phyloP scores from a whole-genome alignment of 2,797 vertebrate species.

The Silurus aristotelis region DNA sequence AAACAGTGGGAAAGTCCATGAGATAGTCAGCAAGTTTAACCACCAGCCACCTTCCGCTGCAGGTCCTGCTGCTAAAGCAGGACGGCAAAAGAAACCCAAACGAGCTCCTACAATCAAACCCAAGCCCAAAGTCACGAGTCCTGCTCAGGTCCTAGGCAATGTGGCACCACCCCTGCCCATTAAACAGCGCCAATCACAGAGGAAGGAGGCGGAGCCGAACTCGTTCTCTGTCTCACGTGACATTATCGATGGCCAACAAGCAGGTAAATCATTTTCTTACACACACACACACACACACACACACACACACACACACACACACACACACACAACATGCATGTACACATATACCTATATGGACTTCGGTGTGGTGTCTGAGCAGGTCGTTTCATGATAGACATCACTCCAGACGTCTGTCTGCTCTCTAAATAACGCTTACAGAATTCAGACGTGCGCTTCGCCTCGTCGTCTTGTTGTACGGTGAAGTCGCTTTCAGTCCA shows the following conservation, averaged over 20 bases:
- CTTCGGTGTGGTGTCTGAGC: too few relatives aligned
- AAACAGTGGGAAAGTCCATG: conserved; percentile 67
- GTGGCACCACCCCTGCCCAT: conserved; percentile 70
- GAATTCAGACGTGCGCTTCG: too few relatives aligned
- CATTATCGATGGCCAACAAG: conserved; percentile 59
- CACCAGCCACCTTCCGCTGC: conserved; percentile 26
- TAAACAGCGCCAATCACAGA: conserved; percentile 63
- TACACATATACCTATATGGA: too few relatives aligned
- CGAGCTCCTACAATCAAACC: conserved; percentile 66
- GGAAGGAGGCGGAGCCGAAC: conserved; percentile 34
- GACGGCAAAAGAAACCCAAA: conserved; percentile 24
- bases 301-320: too few relatives aligned
- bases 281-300: not conserved
- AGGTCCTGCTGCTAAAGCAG: conserved; percentile 13
- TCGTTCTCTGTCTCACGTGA: conserved; percentile 3
- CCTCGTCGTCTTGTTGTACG: too few relatives aligned
- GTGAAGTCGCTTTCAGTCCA: too few relatives aligned
- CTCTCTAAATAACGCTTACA: too few relatives aligned
- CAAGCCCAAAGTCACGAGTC: conserved; percentile 57
- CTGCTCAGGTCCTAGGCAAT: not conserved
- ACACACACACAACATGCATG: too few relatives aligned
- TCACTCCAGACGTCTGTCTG: too few relatives aligned
- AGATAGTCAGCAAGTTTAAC: conserved; percentile 72
- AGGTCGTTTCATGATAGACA: too few relatives aligned
- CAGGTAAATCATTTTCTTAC: conserved; percentile 65